Base-by-base conservation (phyloP, 2,797 vertebrate species). In the Rhynchonycteris naso region DNA sequence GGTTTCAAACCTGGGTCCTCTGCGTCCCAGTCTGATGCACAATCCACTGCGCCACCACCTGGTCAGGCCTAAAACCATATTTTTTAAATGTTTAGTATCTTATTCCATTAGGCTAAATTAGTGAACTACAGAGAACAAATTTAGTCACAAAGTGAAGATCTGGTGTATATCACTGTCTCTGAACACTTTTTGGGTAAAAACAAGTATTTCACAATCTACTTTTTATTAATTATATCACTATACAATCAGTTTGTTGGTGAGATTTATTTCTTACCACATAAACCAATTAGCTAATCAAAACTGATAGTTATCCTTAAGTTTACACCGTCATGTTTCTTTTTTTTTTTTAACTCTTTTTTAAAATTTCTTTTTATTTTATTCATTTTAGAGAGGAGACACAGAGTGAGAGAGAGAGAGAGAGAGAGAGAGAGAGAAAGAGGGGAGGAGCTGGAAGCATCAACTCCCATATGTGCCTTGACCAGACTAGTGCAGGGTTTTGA, bases 1-100 rank as follows among this genome's bases (percentile, higher is more conserved):
- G 43, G 43, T 43, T 43, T 43, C 8, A 7, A 43, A 43, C 43
- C 43, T 43, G 43, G 43, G 43, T 43, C 43, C 43, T 43, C 43
- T 43, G 43, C 43, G 43, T 43, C 43, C 43, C 43, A 43, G 43
- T 43, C 43, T 7, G 43, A 43, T 43, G 43, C 43, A 6, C 43
- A 6, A 43, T 43, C 43, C 43, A 43, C 43, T 43, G 43, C 43
- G 43, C 43, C 43, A 43, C 43, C 43, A 43, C 43, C 43, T 43
- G 43, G 43, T 43, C 43, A 43, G 43, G 43, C 8, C 43, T 78
- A 35, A 91, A 95, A 81, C 5, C 7, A 0, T 72, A 28, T 68
- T 94, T 83, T 50, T 7, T 15, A 84, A 85, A 80, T 80, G 61
- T 35, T 92, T 81, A 85, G 58, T 58, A 92, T 52, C 56, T 88